Percentiles rank a stretch among this genome's conserved stretches.
Evolutionary conservation across 2,797 vertebrate genomes (phyloP).

Genomic region (Arnoldichthys spilopterus): DNA sequence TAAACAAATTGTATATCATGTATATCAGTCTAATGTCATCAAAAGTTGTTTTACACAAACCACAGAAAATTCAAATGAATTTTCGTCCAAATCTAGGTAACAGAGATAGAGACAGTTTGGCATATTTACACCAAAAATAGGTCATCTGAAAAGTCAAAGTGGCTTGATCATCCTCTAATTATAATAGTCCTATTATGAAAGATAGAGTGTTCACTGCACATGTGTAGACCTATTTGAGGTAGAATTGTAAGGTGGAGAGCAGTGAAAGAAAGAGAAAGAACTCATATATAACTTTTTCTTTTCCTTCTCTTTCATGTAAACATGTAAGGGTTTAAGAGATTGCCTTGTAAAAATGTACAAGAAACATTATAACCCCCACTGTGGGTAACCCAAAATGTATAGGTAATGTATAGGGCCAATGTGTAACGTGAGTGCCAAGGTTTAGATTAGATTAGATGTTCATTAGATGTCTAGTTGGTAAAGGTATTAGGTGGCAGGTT

Average conservation of each 20-base stretch:
- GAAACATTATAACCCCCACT: not conserved
- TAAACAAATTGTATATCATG: not conserved
- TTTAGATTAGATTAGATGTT: slow-evolving; percentile 32
- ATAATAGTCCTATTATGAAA: not conserved
- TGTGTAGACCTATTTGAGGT: not conserved
- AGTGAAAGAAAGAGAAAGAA: not conserved
- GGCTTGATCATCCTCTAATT: not conserved
- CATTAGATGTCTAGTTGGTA: slow-evolving; percentile 23
- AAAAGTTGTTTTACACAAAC: not conserved
- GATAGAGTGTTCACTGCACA: not conserved
- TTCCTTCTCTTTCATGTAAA: not conserved
- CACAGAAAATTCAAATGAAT: too few relatives aligned
- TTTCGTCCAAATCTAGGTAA: too few relatives aligned
- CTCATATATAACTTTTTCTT: not conserved
- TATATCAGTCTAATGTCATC: not conserved
- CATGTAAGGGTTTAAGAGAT: not conserved
- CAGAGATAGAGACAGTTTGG: too few relatives aligned
- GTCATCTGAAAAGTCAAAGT: not conserved
- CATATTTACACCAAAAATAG: not conserved
- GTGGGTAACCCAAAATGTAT: slow-evolving; percentile 4
- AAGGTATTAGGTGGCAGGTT: too few relatives aligned
- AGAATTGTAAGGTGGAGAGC: not conserved
- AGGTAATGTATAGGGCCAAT: slow-evolving; percentile 16
- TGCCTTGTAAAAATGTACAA: slow-evolving; percentile 22
- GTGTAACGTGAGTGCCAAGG: slow-evolving; percentile 49